Conservation (phyloP, 2,888 invertebrate species). For the Ormyrus labotus region DNA sequence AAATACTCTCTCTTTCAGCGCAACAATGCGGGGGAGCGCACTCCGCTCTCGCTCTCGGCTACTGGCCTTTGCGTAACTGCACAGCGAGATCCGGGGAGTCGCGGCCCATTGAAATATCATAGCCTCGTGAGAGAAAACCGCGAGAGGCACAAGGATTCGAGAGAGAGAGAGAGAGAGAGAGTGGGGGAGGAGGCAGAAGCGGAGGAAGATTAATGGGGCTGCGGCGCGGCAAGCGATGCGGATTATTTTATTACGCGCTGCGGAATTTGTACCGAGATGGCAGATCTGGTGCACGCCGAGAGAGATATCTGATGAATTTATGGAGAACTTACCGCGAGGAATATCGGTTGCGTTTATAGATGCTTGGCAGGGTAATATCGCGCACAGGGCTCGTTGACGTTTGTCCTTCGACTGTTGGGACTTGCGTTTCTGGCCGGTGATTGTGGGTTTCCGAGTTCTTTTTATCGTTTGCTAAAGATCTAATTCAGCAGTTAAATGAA, state of each 20-base stretch:
- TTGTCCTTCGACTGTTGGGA: no score
- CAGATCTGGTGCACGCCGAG: background rate
- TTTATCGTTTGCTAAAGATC: no score
- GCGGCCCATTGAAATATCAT: conserved; percentile 36
- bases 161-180: background rate
- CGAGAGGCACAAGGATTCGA: conserved; percentile 22
- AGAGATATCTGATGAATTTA: conserved; percentile 17
- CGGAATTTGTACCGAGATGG: conserved; percentile 18
- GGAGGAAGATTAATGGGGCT: background rate
- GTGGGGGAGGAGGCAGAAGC: background rate
- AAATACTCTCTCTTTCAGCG: no score
- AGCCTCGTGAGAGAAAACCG: conserved; percentile 12
- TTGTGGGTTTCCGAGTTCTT: no score
- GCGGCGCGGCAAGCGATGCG: background rate
- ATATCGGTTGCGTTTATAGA: no score
- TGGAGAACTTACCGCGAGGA: background rate
- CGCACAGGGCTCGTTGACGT: no score
- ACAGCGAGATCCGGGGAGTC: no score
- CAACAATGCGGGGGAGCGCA: conserved; percentile 1
- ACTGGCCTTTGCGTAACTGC: no score
- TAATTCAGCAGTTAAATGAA: no score
- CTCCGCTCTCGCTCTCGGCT: no score
- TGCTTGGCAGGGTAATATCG: no score
- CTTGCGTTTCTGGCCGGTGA: no score
- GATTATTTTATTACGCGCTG: conserved; percentile 44